Evolutionary conservation across 2,113 vertebrate genomes (phyloP), one percentile per base, ranked within the genome.

Genomic region (Muntiacus muntjak): DNA sequence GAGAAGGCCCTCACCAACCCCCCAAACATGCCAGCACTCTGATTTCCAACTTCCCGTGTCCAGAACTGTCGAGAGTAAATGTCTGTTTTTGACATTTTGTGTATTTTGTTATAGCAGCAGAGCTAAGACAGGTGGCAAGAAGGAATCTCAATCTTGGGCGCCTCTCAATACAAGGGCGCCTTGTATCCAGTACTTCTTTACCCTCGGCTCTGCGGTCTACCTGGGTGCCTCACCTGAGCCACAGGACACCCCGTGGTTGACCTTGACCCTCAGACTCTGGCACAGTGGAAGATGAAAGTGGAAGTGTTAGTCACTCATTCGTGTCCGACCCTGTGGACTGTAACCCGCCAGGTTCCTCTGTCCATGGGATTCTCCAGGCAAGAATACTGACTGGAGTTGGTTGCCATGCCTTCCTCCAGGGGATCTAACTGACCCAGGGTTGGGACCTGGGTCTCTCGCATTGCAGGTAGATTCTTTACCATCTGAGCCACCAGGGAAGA

Each of bases 171-270:
- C 40, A 40, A 55, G 33, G 40, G 23, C 0, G 6, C 8, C 1
- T 13, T 8, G 33, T 8, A 8, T n/a, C 45, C 3, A 11, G 2
- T 4, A 6, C 17, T 47, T 1, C 15, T 12, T 8, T 15, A n/a
- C 19, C n/a, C 30, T 67, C 57, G 45, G 7, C 47, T 52, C 17
- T 43, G 47, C 23, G 0, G 0, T 21, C 47, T 1, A 2, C 45
- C 60, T 30, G 28, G 6, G 79, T 5, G 26, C 19, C 30, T 40
- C 11, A 1, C 21, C 36, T 15, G 67, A 79, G 40, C 57, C 8
- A 1, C 6, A 13, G 30, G 26, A 7, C 23, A 2, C 25, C 26
- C 2, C 0, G 1, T 21, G 52, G 14, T 36, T n/a, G 33, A 19
- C 64, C 36, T 52, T 58, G 14, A 19, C 74, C 28, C 12, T 79